Conservation (phyloP, 2,888 invertebrate genomes). For the Laothoe populi region DNA sequence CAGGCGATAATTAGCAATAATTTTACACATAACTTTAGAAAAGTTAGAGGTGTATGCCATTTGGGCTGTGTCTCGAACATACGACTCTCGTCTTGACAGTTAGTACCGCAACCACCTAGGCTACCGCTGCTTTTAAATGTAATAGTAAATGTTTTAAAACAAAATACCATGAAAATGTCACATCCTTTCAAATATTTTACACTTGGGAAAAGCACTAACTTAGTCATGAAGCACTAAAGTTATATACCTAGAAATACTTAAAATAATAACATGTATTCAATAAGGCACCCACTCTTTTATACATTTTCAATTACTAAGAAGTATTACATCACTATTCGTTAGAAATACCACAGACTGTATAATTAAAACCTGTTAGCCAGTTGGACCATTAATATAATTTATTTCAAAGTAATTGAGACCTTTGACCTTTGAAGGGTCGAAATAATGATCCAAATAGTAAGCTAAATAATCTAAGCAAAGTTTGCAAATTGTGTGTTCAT, state of each 20-base stretch:
- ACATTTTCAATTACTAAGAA: conserved; percentile 12
- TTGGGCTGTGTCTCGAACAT: too few relatives aligned
- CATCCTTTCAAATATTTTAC: too few relatives aligned
- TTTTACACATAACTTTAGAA: too few relatives aligned
- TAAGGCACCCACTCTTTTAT: background rate
- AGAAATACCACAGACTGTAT: conserved; percentile 17
- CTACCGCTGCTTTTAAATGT: too few relatives aligned
- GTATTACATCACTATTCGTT: background rate
- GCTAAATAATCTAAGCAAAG: background rate
- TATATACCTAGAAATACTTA: background rate
- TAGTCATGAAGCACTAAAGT: too few relatives aligned
- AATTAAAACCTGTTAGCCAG: background rate
- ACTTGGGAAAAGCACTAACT: background rate
- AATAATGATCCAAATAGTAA: background rate
- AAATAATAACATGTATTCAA: background rate
- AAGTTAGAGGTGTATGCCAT: too few relatives aligned
- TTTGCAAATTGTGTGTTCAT: background rate
- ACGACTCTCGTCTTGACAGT: too few relatives aligned
- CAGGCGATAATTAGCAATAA: too few relatives aligned
- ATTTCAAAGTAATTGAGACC: background rate
- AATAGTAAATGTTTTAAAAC: too few relatives aligned
- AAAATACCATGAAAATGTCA: too few relatives aligned
- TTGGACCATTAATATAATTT: background rate
- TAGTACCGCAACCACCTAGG: too few relatives aligned
- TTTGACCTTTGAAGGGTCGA: background rate